Evolutionary conservation across 2,797 vertebrate genomes (phyloP).

Genomic region (Chromis chromis): DNA sequence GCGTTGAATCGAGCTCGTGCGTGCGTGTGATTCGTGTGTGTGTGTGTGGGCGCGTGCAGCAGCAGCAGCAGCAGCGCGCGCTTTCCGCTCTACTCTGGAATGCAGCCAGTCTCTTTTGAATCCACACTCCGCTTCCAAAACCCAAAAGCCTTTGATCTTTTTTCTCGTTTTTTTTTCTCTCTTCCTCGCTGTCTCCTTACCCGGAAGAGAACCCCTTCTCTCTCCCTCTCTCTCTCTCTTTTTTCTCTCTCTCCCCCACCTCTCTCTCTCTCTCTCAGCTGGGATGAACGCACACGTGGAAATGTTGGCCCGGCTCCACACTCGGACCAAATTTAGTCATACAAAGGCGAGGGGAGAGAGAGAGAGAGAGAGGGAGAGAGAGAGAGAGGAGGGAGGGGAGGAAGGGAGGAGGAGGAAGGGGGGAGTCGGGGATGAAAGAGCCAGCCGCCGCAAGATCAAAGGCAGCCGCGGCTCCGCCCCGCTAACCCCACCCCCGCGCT

Average conservation of each 20-base stretch:
- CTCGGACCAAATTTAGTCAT: constrained; percentile 98
- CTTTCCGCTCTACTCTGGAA: constrained; percentile 91
- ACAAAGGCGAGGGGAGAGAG: constrained; percentile 91
- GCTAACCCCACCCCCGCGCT: constrained; percentile 87
- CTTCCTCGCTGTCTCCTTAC: constrained; percentile 91
- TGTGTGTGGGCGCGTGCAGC: constrained; percentile 51
- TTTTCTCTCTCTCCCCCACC: constrained; percentile 75
- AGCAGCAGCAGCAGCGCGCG: constrained; percentile 51
- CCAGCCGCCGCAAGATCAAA: constrained; percentile 96
- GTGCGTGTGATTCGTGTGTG: constrained; percentile 35
- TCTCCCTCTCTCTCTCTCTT: constrained; percentile 36
- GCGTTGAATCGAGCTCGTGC: constrained; percentile 11
- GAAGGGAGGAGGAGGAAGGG: constrained; percentile 69
- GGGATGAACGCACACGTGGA: constrained; percentile 98
- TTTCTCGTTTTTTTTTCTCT: constrained; percentile 49
- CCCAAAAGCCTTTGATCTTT: constrained; percentile 96
- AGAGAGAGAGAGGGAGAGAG: constrained; percentile 70
- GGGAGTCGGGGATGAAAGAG: constrained; percentile 88
- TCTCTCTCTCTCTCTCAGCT: constrained; percentile 86
- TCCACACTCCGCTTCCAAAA: constrained; percentile 92
- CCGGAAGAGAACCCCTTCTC: constrained; percentile 96
- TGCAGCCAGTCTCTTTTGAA: constrained; percentile 88
- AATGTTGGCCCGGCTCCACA: constrained; percentile 93
- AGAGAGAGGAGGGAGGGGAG: constrained; percentile 77
- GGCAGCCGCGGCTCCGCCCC: constrained; percentile 87